Conservation (phyloP, 2,113 vertebrate genomes). For the Ranitomeya imitator region DNA sequence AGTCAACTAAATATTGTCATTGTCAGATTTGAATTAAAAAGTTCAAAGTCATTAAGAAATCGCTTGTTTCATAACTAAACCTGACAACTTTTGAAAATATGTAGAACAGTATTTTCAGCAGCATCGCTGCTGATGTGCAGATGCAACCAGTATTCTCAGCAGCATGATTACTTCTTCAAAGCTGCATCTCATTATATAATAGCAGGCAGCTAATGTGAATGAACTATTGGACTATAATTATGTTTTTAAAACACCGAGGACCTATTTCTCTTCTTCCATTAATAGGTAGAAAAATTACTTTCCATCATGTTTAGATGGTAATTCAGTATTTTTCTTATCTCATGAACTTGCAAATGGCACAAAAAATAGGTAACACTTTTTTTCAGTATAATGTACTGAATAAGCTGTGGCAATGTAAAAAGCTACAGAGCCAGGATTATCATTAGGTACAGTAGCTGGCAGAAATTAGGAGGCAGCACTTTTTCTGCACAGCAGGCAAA, state of each 20-base stretch:
- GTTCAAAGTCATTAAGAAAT: too few relatives aligned
- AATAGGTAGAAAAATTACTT: background rate
- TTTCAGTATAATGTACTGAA: background rate
- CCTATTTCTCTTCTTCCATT: background rate
- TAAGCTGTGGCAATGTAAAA: background rate
- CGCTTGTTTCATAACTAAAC: too few relatives aligned
- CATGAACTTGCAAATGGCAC: background rate
- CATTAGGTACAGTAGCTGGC: background rate
- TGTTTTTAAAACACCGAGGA: background rate
- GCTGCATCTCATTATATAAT: background rate
- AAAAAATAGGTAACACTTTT: background rate
- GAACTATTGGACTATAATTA: background rate
- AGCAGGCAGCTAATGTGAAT: background rate
- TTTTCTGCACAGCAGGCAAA: background rate
- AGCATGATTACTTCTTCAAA: background rate
- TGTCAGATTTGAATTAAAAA: too few relatives aligned
- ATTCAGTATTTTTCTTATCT: background rate
- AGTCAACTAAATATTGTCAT: too few relatives aligned
- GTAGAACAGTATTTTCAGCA: background rate
- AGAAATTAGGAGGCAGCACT: background rate
- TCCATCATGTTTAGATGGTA: background rate
- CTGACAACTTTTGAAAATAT: too few relatives aligned
- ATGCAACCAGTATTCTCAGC: background rate
- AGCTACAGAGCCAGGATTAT: background rate
- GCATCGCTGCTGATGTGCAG: background rate